Base-by-base conservation (phyloP, 2,888 invertebrate genomes). In the Temnothorax rugatulus region DNA sequence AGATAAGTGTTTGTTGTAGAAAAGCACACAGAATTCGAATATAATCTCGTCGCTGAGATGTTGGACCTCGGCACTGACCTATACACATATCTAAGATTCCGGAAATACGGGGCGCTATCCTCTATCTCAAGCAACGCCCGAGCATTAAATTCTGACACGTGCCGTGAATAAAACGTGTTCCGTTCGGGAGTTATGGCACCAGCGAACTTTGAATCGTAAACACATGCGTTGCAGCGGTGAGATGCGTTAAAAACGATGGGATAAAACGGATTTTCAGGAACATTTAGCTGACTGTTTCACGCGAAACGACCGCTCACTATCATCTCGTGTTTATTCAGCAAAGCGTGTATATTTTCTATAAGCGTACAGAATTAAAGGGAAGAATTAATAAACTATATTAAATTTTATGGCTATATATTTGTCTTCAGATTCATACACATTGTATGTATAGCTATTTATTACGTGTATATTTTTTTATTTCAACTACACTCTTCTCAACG, bases 111-210 rank as follows among this genome's bases (percentile, higher is more conserved):
- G 15, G 1, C 25, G 15, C 41, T 57, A 77, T 18, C 15, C 25
- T 79, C 4, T 50, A 50, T 82, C 57, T 71, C 34, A 41, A 54
- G 34, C 9, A 29, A 44, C 61, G 82, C 73, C 69, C 50, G 82
- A 85, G 83, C 83, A 81, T 86, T 88, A 83, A 87, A 86, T 82
- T 84, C 77, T 74, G 84, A 86, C 89, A 87, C 89, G 92, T 87
- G 90, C 85, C 87, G 75, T 83, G 88, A 90, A 88, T 86, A 84
- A 86, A 86, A 89, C 85, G 85, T 84, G 85, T 89, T 89, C 87
- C 89, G 90, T 92, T 92, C 77, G 61, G 84, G 52, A 44, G 84
- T 69, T 68, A 54, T 54, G 64, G 38, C 66, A 68, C 41, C 50
- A 9, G 47, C 50, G 13, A 61, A 41, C n/a, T 71, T 76, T 74